phyloP scores from a whole-genome alignment of 2,113 vertebrate species.

The Platichthys stellatus region DNA sequence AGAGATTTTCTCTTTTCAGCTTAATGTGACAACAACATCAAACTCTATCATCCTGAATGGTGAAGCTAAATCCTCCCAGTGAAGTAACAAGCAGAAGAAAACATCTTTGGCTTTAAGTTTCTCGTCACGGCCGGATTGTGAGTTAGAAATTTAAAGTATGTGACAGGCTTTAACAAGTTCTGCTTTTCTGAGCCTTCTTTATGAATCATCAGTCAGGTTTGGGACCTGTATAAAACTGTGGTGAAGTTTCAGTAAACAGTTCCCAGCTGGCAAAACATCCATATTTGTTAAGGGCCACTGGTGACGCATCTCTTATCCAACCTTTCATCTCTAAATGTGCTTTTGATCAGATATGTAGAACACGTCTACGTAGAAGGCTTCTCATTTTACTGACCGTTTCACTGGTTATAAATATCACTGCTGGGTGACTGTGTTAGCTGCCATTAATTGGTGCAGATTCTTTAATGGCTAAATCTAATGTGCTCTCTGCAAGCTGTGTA shows the following conservation, averaged over 20 bases:
- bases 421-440: background rate
- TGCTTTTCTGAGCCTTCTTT: background rate
- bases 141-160: background rate
- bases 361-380: background rate
- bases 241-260: too few species aligned
- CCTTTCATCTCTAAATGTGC: background rate
- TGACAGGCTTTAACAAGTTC: background rate
- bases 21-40: background rate
- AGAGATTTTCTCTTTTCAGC: background rate
- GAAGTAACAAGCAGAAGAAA: too few species aligned
- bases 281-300: background rate
- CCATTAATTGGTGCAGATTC: too few species aligned
- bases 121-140: background rate
- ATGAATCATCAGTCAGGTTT: too few species aligned
- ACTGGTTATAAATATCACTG: background rate
- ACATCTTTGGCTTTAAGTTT: background rate
- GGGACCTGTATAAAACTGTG: background rate
- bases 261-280: too few species aligned
- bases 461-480: too few species aligned
- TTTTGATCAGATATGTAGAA: background rate
- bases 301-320: too few species aligned
- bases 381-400: background rate
- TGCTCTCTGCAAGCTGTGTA: too few species aligned
- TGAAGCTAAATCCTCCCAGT: too few species aligned
- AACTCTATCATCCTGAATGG: background rate